Conservation (phyloP, 2,113 vertebrate species). For the Neogale vison region DNA sequence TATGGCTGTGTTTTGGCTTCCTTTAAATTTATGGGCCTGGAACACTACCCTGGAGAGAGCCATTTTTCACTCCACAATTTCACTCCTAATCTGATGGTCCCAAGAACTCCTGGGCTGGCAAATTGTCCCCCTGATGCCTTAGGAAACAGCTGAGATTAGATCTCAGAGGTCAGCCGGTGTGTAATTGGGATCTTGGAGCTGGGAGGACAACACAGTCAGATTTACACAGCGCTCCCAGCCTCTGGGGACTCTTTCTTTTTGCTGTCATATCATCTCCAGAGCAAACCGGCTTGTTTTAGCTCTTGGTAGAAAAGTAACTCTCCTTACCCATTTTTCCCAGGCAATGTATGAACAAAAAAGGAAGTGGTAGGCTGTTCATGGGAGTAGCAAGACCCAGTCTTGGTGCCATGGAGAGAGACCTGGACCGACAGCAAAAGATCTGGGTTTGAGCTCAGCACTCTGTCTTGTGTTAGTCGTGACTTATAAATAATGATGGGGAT, state of each 20-base stretch:
- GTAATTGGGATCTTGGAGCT: neutral
- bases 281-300: neutral
- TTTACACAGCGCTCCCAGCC: neutral
- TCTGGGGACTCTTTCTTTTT: neutral
- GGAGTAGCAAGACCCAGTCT: neutral
- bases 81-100: neutral
- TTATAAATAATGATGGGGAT: neutral
- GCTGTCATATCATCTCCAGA: neutral
- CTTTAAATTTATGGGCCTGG: neutral
- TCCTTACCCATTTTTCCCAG: neutral
- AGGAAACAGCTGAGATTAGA: neutral
- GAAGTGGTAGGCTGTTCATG: neutral
- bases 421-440: neutral
- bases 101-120: neutral
- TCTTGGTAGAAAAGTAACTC: constrained; percentile 7
- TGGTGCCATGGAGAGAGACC: neutral
- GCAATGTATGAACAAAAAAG: neutral
- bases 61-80: neutral
- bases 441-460: neutral
- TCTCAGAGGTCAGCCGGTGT: neutral
- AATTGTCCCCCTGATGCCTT: neutral
- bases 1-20: neutral
- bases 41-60: neutral
- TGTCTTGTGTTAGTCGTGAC: neutral
- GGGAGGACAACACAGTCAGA: neutral